phyloP scores from a whole-genome alignment of 2,113 vertebrate species.

The Coturnix japonica region DNA sequence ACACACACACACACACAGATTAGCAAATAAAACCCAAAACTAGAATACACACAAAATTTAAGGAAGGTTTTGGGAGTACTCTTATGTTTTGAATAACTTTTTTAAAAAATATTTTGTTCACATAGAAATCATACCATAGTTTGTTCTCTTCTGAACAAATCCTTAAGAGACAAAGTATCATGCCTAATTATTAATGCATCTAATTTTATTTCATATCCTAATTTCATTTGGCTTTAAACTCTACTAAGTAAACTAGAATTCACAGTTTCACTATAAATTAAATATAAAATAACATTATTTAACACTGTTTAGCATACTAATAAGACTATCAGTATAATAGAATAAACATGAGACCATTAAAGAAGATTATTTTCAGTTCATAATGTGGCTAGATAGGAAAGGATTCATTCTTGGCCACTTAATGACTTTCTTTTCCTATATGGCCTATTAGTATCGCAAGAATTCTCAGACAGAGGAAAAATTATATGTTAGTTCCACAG shows the following conservation, averaged over 20 bases:
- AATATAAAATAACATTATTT: slow-evolving; percentile 12
- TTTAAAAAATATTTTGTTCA: background rate
- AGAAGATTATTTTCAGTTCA: slow-evolving; percentile 28
- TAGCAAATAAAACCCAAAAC: background rate
- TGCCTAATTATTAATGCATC: background rate
- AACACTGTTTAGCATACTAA: background rate
- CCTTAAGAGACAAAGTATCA: background rate
- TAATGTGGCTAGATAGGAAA: background rate
- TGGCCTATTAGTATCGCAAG: slow-evolving; percentile 34
- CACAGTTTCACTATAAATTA: slow-evolving; percentile 17
- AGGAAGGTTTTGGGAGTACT: background rate
- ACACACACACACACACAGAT: background rate
- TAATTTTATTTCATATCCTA: background rate
- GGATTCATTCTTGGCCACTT: background rate
- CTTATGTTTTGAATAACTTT: background rate
- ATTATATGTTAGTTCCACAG: slow-evolving; percentile 37
- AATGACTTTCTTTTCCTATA: slow-evolving; percentile 27
- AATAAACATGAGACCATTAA: slow-evolving; percentile 13
- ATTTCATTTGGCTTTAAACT: background rate
- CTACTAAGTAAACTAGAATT: background rate
- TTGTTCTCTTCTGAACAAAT: background rate
- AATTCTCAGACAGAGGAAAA: slow-evolving; percentile 12
- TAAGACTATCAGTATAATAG: slow-evolving; percentile 1
- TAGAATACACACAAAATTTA: background rate
- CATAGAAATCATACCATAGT: background rate